Evolutionary conservation across 2,888 invertebrate species (phyloP), one percentile per base, ranked within the genome.

Genomic region (Leucophora obtusa): DNA sequence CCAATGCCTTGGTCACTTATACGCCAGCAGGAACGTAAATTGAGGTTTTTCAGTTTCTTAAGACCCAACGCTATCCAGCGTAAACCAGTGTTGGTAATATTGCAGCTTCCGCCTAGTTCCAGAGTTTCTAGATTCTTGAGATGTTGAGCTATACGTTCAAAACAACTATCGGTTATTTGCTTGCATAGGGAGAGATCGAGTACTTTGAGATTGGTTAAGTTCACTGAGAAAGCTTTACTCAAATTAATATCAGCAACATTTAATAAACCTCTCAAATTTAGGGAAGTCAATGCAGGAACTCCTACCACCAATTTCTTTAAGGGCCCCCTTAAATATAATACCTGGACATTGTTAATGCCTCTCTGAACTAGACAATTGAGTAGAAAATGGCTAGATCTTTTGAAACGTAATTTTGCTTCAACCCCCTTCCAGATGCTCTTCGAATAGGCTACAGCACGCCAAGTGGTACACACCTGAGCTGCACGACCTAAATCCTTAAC

Each of bases 381-480:
- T 74, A 98, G 92, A 84, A 95, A 95, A 14, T 96, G 95, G 82
- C 96, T 95, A 82, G 96, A 94, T 84, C 95, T 93, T 82, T 96
- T 93, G 62, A 98, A 92, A 89, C 98, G 98, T 82, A 98, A 91
- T 85, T 96, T 95, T 0, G 98, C 97, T 89, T 97, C 97, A 38
- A 97, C 97, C 68, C 97, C 97, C 84, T 96, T 94, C 98, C 98
- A 98, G 18, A 98, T 97, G 51, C 95, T 95, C 85, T 96, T 95
- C 86, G 96, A 95, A 90, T 98, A 97, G 35, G 96, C 95, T 58
- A 97, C 97, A 87, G 98, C 97, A 79, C 97, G 92, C 97, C 98
- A 98, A 76, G 95, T 92, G 73, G 93, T 93, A 90, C 96, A 96
- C 82, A 97, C 97, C 91, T 97, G 97, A 2, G 97, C 96, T 18